Conservation (phyloP, 2,113 vertebrate species). For the Echinops telfairi region DNA sequence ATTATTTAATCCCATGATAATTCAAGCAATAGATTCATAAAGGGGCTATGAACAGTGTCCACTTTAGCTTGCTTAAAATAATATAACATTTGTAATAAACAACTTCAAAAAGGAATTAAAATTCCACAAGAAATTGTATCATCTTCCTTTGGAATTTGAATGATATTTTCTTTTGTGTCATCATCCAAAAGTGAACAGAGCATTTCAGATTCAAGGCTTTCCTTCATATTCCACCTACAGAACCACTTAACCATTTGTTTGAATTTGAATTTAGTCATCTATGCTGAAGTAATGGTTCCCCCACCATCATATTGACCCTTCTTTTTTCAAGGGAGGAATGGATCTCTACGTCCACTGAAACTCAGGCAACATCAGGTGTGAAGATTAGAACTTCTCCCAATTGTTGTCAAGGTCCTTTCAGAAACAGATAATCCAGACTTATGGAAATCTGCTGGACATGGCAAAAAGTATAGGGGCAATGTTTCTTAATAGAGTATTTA, state of each 20-base stretch:
- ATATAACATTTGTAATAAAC: not conserved
- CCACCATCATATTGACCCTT: not conserved
- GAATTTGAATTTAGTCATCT: not conserved
- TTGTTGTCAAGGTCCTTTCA: not conserved
- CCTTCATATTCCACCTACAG: not conserved
- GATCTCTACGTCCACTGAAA: not conserved
- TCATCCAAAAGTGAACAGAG: not conserved
- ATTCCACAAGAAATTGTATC: not conserved
- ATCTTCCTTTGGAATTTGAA: not conserved
- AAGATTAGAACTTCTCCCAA: not conserved
- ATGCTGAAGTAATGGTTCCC: too few species aligned
- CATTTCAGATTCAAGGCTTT: not conserved
- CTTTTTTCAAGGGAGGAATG: not conserved
- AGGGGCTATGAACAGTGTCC: not conserved
- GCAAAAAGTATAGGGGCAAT: not conserved
- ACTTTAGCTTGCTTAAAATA: slow-evolving; percentile 17
- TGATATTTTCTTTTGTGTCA: not conserved
- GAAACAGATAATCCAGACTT: not conserved
- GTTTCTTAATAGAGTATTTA: not conserved
- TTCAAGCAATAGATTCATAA: not conserved
- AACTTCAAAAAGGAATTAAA: not conserved
- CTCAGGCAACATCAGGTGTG: not conserved
- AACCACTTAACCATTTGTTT: not conserved
- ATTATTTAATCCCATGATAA: not conserved
- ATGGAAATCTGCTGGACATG: not conserved